Evolutionary conservation across 2,888 invertebrate genomes (phyloP).

Genomic region (Zelleria hepariella): DNA sequence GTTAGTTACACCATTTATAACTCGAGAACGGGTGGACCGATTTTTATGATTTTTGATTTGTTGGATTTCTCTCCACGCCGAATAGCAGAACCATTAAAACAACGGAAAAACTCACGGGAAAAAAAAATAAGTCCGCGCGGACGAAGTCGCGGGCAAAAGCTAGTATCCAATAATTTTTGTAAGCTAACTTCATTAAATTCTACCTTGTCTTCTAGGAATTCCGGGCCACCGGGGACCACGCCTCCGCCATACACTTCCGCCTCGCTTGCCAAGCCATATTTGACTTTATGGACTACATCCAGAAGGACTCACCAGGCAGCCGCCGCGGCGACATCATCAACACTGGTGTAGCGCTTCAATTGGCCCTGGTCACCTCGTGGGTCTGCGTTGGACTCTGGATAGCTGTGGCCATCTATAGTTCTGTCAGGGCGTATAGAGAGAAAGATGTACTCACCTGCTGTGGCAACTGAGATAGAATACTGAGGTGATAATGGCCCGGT

Average conservation of each 20-base stretch:
- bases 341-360: constrained; percentile 77
- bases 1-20: no score
- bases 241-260: constrained; percentile 75
- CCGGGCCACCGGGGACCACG: constrained; percentile 68
- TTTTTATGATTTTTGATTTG: no score
- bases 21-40: no score
- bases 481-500: no score
- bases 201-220: constrained; percentile 40
- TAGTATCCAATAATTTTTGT: no score
- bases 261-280: constrained; percentile 81
- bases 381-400: constrained; percentile 72
- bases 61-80: no score
- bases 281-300: constrained; percentile 89
- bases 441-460: constrained; percentile 57
- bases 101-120: no score
- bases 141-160: no score
- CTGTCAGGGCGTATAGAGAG: constrained; percentile 65
- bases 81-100: no score
- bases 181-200: no score
- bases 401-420: constrained; percentile 59
- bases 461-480: constrained; percentile 35
- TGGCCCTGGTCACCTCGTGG: constrained; percentile 77
- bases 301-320: constrained; percentile 76
- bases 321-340: constrained; percentile 79
- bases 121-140: no score